phyloP scores from a whole-genome alignment of 2,797 vertebrate species.

The Pogoniulus pusillus region DNA sequence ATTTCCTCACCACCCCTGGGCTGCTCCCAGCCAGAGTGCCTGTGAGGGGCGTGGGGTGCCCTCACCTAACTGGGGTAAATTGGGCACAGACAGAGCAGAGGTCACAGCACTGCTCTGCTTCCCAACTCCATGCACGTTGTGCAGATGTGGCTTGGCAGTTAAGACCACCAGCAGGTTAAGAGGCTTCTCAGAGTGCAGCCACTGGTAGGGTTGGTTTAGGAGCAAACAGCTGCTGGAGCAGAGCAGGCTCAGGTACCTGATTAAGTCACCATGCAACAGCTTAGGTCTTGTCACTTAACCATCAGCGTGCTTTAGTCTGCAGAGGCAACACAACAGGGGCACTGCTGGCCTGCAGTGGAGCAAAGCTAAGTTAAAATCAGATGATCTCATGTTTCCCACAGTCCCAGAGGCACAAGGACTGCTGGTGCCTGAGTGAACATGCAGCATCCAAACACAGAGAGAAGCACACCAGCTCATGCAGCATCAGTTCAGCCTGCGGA shows the following conservation, averaged over 20 bases:
- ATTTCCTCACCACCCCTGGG: conserved; percentile 24
- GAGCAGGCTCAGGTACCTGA: background rate
- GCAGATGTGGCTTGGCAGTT: conserved; percentile 8
- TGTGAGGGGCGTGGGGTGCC: background rate
- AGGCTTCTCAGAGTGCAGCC: background rate
- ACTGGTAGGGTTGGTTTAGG: background rate
- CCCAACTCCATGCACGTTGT: background rate
- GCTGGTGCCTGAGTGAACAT: background rate
- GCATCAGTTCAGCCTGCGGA: background rate
- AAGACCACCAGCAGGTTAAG: conserved; percentile 10
- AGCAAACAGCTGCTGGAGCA: background rate
- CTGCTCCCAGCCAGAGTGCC: conserved; percentile 20
- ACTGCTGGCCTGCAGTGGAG: background rate
- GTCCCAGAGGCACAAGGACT: background rate
- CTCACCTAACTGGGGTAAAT: conserved; percentile 11
- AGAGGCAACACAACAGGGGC: background rate
- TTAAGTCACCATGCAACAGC: background rate
- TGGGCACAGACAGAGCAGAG: conserved; percentile 49
- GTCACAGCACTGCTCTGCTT: background rate
- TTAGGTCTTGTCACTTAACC: background rate
- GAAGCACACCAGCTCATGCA: conserved; percentile 1
- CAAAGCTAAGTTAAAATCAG: background rate
- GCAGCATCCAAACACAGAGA: conserved; percentile 8
- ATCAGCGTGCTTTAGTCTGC: background rate
- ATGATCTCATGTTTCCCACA: background rate